These are phyloP conservation scores for Drosophila paucipuncta DNA, from an alignment of 2,888 invertebrate species.

Conservation along the genomic window DNA sequence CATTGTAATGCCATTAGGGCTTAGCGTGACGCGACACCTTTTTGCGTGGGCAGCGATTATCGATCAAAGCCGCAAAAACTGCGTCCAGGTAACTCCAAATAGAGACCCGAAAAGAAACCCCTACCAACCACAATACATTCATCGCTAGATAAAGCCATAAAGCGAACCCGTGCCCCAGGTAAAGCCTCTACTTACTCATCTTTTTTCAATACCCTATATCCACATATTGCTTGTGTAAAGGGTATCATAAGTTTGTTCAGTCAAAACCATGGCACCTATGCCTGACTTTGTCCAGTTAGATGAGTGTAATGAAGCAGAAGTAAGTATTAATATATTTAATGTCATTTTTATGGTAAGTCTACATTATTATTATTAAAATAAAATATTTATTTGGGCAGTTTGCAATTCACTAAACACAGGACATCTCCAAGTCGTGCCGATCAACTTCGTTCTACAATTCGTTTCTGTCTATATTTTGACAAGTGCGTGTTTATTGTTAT, in stretches of 20 bases:
- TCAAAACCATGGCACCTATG: too few relatives aligned
- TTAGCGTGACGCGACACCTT: slow-evolving; percentile 72
- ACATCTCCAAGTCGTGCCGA: neutral
- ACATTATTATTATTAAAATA: neutral
- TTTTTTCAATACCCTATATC: slow-evolving; percentile 11
- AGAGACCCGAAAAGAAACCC: neutral
- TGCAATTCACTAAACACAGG: neutral
- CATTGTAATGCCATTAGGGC: slow-evolving; percentile 74
- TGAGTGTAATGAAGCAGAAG: too few relatives aligned
- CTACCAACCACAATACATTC: neutral
- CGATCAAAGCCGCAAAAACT: slow-evolving; percentile 79
- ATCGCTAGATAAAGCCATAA: slow-evolving; percentile 34
- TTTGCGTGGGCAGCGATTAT: slow-evolving; percentile 81
- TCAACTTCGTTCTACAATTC: neutral
- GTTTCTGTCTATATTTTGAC: slow-evolving; percentile 66
- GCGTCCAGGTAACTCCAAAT: slow-evolving; percentile 63
- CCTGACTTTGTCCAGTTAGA: too few relatives aligned
- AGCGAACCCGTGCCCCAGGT: slow-evolving; percentile 53
- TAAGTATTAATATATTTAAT: too few relatives aligned
- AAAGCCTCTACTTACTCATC: slow-evolving; percentile 49
- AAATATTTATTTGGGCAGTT: too few relatives aligned
- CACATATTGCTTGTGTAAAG: neutral
- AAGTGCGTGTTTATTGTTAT: slow-evolving; percentile 68
- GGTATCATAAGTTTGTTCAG: neutral
- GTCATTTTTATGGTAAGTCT: too few relatives aligned